Evolutionary conservation across 2,888 invertebrate genomes (phyloP), one percentile per base, ranked within the genome.

Genomic region (Microplitis deprimator): DNA sequence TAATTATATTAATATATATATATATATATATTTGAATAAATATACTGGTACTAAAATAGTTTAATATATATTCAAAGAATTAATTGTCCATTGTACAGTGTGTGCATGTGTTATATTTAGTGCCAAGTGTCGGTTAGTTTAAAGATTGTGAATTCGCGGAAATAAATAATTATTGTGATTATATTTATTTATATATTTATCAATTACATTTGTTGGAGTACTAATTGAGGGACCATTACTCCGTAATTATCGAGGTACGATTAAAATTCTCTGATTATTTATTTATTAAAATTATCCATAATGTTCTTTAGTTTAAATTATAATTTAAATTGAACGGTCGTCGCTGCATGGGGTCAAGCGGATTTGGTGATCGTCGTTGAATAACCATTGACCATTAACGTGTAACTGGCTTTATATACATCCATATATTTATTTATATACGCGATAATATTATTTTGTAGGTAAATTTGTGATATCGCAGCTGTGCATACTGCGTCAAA

Each of bases 401-500:
- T 29, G 29, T 50, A 50, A 50, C 50, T 13, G 50, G 50, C 50
- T 50, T 50, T 50, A 13, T 50, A 50, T 13, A 50, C 13, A 50
- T 50, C 5, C 13, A 13, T 50, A 50, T 50, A 8, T 50, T 50
- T 59, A 41, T 17, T 39, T 68, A 39, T 16, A n/a, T n/a, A 68
- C 6, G 40, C 13, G 38, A 38, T 70, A 13, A 71, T 71, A 16
- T 7, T 61, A 72, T 16, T 72, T 62, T 16, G 60, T 20, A 10
- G 17, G 39, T 6, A 6, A 62, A 61, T 62, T 40, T 10, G 16
- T 40, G 17, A 29, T 62, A 50, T 50, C 50, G 29, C n/a, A n/a
- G 16, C 39, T 38, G 29, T 62, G 40, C 40, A 62, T 60, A 60
- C 29, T n/a, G 20, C 71, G 40, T 70, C 60, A 50, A 29, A 70